Evolutionary conservation across 1,140 invertebrate genomes (phyloP).

Genomic region (Drosophila lowei): DNA sequence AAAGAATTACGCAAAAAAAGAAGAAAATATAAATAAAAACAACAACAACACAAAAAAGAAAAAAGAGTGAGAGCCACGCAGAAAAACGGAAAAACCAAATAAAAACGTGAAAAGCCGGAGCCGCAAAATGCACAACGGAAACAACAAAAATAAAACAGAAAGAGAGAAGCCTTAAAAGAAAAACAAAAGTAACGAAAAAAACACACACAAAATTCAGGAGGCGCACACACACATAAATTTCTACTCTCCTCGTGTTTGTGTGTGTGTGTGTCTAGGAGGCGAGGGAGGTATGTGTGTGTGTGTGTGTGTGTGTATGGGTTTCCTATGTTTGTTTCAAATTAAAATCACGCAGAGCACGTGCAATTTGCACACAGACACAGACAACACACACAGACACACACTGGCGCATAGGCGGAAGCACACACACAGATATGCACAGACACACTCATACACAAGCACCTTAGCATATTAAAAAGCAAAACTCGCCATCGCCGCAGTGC

Average conservation of each 20-base stretch:
- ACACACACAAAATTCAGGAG: conserved; percentile 14
- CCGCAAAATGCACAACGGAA: conserved; percentile 37
- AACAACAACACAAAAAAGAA: conserved; percentile 26
- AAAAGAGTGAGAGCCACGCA: conserved; percentile 10
- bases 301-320: conserved; percentile 6
- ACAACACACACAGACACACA: conserved; percentile 14
- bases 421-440: conserved; percentile 1
- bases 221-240: conserved; percentile 4
- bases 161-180: conserved; percentile 12
- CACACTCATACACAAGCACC: conserved; percentile 24
- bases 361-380: conserved; percentile 45
- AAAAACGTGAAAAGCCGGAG: conserved; percentile 59
- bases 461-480: conserved; percentile 70
- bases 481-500: conserved; percentile 68
- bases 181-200: conserved; percentile 13
- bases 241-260: not conserved
- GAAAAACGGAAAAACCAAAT: conserved; percentile 49
- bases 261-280: conserved; percentile 5
- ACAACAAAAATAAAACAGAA: conserved; percentile 6
- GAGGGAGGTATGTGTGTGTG: not conserved
- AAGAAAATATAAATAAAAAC: conserved; percentile 57
- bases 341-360: conserved; percentile 78
- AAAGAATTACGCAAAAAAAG: conserved; percentile 67
- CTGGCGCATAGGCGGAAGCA: not conserved
- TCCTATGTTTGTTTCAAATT: conserved; percentile 70